Evolutionary conservation across 1,140 invertebrate species (phyloP).

Genomic region (Wiebesia pumilae): DNA sequence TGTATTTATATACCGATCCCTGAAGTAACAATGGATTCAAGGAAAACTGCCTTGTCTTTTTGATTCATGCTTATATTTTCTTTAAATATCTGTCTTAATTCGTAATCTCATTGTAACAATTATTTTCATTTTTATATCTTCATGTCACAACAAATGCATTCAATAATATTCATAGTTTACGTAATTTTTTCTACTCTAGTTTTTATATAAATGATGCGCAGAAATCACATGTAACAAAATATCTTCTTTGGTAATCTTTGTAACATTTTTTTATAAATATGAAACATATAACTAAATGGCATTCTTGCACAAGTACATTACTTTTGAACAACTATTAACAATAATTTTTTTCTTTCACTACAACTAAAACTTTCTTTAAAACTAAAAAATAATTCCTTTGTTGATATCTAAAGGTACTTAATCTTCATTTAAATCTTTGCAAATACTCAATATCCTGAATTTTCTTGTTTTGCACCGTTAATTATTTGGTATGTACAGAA

Average conservation of each 20-base stretch:
- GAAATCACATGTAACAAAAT: not conserved
- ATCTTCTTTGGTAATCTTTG: not conserved
- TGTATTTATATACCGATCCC: not conserved
- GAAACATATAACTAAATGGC: not conserved
- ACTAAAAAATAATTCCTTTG: not conserved
- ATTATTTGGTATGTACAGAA: conserved; percentile 25
- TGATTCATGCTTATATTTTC: not conserved
- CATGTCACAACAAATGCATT: not conserved
- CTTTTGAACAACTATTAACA: conserved; percentile 7
- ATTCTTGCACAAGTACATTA: not conserved
- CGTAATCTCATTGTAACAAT: not conserved
- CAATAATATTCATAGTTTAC: not conserved
- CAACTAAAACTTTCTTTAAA: conserved; percentile 12
- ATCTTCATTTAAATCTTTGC: not conserved
- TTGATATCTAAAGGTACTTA: not conserved
- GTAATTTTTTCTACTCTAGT: not conserved
- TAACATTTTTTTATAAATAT: not conserved
- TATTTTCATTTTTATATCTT: not conserved
- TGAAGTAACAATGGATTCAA: not conserved
- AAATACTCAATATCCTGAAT: not conserved
- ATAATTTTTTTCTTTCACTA: not conserved
- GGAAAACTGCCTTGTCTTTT: not conserved
- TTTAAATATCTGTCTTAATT: not conserved
- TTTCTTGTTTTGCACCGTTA: conserved; percentile 1
- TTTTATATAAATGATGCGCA: not conserved